A percentile compares a stretch with the other conserved stretches of the same genome.
Evolutionary conservation across 2,113 vertebrate species (phyloP).

Genomic region (Silurus glanis): DNA sequence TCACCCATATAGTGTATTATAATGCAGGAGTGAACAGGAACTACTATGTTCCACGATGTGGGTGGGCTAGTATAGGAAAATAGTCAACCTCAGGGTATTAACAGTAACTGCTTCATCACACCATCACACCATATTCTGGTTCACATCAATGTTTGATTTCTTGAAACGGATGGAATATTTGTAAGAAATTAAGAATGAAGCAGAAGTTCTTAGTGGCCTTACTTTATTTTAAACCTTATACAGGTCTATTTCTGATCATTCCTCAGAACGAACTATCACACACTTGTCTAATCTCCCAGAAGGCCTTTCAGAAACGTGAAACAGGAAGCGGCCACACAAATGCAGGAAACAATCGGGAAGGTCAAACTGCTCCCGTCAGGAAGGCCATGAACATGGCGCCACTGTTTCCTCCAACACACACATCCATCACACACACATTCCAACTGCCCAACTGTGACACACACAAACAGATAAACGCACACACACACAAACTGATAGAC

Average conservation of each 20-base stretch:
- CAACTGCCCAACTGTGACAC: not conserved
- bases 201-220: too few species aligned
- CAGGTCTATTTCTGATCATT: not conserved
- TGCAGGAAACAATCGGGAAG: slow-evolving; percentile 82
- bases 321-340: slow-evolving; percentile 76
- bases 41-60: not conserved
- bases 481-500: slow-evolving; percentile 34
- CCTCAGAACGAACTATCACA: not conserved
- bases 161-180: not conserved
- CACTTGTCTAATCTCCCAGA: slow-evolving; percentile 36
- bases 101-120: not conserved
- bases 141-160: not conserved
- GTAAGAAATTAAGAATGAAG: too few species aligned
- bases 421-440: slow-evolving; percentile 6
- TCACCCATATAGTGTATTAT: not conserved
- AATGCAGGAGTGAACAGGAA: not conserved
- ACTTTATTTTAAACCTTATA: not conserved
- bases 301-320: slow-evolving; percentile 57
- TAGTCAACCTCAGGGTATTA: not conserved
- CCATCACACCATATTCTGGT: not conserved
- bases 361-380: slow-evolving; percentile 64
- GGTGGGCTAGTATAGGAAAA: not conserved
- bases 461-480: not conserved
- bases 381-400: slow-evolving; percentile 55
- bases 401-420: slow-evolving; percentile 55